A percentile compares a stretch with the other conserved stretches of the same genome.
Evolutionary conservation across 2,113 vertebrate genomes (phyloP).

Genomic region (Podilymbus podiceps): DNA sequence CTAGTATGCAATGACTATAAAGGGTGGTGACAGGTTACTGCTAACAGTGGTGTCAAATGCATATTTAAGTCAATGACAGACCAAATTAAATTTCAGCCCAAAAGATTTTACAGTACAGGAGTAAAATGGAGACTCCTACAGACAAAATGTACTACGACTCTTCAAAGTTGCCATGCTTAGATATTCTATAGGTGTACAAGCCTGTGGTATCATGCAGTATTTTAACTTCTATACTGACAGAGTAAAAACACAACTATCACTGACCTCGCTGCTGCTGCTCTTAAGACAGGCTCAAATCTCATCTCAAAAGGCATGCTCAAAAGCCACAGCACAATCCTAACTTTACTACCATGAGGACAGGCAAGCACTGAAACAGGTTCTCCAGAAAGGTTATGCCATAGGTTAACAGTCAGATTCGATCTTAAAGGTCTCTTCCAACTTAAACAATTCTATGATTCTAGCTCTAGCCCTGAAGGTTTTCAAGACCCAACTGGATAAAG

Average conservation of each 20-base stretch:
- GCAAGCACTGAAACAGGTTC: neutral
- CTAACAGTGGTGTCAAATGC: neutral
- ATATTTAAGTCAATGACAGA: neutral
- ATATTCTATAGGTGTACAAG: neutral
- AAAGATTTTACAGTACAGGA: neutral
- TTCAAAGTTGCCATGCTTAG: neutral
- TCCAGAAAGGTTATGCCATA: neutral
- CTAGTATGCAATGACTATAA: neutral
- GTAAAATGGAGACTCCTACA: neutral
- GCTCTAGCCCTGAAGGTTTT: neutral
- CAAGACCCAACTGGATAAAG: neutral
- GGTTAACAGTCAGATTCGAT: too few relatives aligned
- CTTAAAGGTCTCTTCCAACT: too few relatives aligned
- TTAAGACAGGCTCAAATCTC: neutral
- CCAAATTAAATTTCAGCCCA: neutral
- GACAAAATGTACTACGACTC: neutral
- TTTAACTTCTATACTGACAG: neutral
- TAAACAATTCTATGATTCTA: too few relatives aligned
- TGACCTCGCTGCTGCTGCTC: neutral
- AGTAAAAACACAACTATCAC: neutral
- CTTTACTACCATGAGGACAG: neutral
- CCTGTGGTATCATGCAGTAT: neutral
- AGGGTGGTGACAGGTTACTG: neutral
- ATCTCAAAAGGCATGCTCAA: neutral
- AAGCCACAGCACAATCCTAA: neutral